Percentiles rank a stretch among this genome's conserved stretches.
These are phyloP conservation scores for Drosophila kuntzei DNA, from an alignment of 2,888 invertebrate genomes.

Conservation along the genomic window DNA sequence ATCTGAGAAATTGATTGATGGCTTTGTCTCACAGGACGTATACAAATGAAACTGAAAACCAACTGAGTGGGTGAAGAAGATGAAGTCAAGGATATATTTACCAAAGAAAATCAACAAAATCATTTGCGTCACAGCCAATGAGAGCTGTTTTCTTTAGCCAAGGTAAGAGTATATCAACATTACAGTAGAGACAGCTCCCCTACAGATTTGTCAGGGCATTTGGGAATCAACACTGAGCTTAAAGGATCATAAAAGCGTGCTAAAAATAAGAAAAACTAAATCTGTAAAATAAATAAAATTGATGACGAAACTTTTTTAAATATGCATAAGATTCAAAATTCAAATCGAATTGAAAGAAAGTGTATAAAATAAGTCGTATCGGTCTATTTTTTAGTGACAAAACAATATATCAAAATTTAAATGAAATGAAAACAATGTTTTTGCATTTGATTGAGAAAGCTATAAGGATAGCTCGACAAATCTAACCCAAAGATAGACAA, in stretches of 20 bases:
- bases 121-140: slow-evolving; percentile 58
- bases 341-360: slow-evolving; percentile 8
- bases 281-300: slow-evolving; percentile 14
- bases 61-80: slow-evolving; percentile 18
- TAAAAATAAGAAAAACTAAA: slow-evolving; percentile 14
- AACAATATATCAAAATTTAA: slow-evolving; percentile 66
- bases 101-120: slow-evolving; percentile 62
- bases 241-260: background rate
- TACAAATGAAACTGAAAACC: slow-evolving; percentile 49
- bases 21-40: slow-evolving; percentile 43
- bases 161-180: slow-evolving; percentile 35
- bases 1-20: slow-evolving; percentile 73
- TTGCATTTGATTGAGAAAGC: slow-evolving; percentile 55
- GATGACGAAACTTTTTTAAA: slow-evolving; percentile 10
- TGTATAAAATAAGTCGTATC: background rate
- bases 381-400: background rate
- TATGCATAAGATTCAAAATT: background rate
- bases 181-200: slow-evolving; percentile 30
- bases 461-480: slow-evolving; percentile 52
- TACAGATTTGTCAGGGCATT: slow-evolving; percentile 17
- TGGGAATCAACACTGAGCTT: slow-evolving; percentile 2
- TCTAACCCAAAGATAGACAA: slow-evolving; percentile 48
- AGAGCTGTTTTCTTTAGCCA: slow-evolving; percentile 33
- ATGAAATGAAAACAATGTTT: slow-evolving; percentile 76
- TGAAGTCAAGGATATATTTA: slow-evolving; percentile 48